Evolutionary conservation across 1,140 invertebrate genomes (phyloP), one percentile per base, ranked within the genome.

Genomic region (Eupristina koningsbergeri): DNA sequence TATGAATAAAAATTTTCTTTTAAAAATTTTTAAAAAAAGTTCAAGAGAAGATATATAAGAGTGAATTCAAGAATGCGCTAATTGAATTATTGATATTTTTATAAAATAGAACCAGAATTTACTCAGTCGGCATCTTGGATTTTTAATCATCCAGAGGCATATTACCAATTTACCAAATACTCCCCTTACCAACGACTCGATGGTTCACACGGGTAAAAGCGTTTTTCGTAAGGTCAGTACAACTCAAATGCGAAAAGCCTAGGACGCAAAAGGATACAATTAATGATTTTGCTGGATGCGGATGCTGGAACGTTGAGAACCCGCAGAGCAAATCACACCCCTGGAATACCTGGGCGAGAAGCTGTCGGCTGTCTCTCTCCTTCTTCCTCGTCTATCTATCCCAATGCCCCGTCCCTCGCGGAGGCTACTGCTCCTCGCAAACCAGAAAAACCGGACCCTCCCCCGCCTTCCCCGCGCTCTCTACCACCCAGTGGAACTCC

Each of bases 381-480:
- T 19, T 71, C 67, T 39, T 36, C 15, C 26, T 67, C 26, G 64
- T 8, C 39, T 61, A 39, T 36, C 13, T 3, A 36, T 9, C 7
- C 34, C 22, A 13, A 45, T n/a, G 13, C 17, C 19, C 36, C 64
- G 64, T 36, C 34, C 36, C 31, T 67, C 34, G 31, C 3, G 39
- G 63, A 63, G 53, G 80, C 63, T 71, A 41, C 45, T 47, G 36
- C 39, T 88, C 82, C 86, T 84, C 85, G 84, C 84, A 91, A 91
- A 91, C 90, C 89, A 90, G 90, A 89, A 91, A 91, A 91, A 91
- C 90, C 90, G 90, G 90, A 89, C 88, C 83, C 69, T 73, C 71
- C 58, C 86, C 83, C 61, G 22, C 45, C 67, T 47, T 47, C n/a
- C 39, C 64, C 78, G 45, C 77, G 41, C 36, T 3, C 22, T 58